Percentiles rank a stretch among this genome's conserved stretches.
Evolutionary conservation across 2,113 vertebrate species (phyloP).

Genomic region (Pituophis catenifer): DNA sequence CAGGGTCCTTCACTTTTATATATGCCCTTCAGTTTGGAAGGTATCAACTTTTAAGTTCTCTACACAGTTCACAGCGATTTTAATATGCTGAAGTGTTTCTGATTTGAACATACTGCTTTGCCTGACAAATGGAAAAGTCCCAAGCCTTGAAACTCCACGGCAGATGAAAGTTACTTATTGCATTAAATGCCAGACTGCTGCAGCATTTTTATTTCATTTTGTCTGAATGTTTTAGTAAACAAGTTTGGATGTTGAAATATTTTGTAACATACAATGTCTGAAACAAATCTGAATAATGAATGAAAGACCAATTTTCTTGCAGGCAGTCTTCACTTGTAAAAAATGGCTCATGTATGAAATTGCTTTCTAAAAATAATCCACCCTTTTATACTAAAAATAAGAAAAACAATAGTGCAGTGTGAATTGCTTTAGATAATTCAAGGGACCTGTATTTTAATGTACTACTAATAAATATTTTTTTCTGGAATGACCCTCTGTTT

Average conservation of each 20-base stretch:
- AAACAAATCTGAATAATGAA: conserved; percentile 13
- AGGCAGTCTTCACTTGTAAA: background rate
- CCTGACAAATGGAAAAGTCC: conserved; percentile 52
- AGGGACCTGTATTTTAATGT: background rate
- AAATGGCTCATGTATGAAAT: background rate
- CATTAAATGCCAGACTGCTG: conserved; percentile 29
- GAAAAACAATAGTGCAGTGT: background rate
- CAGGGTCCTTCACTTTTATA: conserved; percentile 53
- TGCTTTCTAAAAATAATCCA: background rate
- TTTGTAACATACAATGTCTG: background rate
- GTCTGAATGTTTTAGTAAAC: background rate
- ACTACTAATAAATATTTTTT: background rate
- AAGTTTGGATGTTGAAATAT: conserved; percentile 21
- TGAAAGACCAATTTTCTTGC: background rate
- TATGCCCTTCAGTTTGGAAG: conserved; percentile 26
- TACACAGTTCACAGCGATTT: conserved; percentile 32
- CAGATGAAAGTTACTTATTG: conserved; percentile 23
- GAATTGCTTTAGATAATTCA: background rate
- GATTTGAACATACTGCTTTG: conserved; percentile 55
- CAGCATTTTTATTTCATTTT: conserved; percentile 28
- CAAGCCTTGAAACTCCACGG: conserved; percentile 50
- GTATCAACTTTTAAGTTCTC: conserved; percentile 34
- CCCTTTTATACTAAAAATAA: background rate
- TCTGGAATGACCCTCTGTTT: background rate
- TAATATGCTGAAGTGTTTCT: conserved; percentile 57